These are phyloP conservation scores for Drosophila cardini DNA, from an alignment of 1,140 invertebrate genomes.

Conservation along the genomic window DNA sequence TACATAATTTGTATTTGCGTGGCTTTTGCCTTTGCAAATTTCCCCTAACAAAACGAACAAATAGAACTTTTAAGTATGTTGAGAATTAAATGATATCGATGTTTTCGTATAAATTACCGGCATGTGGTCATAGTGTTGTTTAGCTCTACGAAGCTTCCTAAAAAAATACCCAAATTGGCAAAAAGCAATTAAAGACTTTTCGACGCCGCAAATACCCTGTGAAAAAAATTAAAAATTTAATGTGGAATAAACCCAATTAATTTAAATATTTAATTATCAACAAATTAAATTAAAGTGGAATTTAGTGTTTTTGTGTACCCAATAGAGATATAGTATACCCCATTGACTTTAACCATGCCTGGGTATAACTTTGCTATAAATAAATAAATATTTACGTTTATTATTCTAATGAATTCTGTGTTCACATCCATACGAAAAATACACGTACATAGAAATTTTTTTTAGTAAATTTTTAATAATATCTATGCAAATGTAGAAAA, in stretches of 20 bases:
- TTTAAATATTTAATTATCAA: too few relatives aligned
- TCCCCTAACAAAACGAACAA: background rate
- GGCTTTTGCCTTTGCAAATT: constrained; percentile 20
- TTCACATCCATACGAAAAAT: background rate
- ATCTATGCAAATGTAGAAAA: constrained; percentile 1
- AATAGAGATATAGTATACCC: background rate
- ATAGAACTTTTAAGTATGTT: constrained; percentile 1
- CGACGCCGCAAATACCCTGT: constrained; percentile 9
- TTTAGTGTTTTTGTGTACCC: too few relatives aligned
- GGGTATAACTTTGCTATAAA: constrained; percentile 30
- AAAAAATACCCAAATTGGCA: constrained; percentile 17
- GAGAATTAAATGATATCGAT: constrained; percentile 16
- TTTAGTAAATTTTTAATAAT: background rate
- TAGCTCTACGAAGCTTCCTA: constrained; percentile 30
- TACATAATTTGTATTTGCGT: background rate
- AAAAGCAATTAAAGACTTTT: background rate
- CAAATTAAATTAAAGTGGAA: too few relatives aligned
- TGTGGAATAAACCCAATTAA: background rate
- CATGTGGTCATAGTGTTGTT: constrained; percentile 60
- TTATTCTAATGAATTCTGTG: constrained; percentile 41
- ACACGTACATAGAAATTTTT: too few relatives aligned
- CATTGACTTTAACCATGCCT: background rate
- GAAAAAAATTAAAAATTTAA: background rate
- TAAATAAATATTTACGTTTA: constrained; percentile 68
- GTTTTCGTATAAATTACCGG: constrained; percentile 69